Evolutionary conservation across 2,888 invertebrate species (phyloP), one percentile per base, ranked within the genome.

Genomic region (Pinctada fucata): DNA sequence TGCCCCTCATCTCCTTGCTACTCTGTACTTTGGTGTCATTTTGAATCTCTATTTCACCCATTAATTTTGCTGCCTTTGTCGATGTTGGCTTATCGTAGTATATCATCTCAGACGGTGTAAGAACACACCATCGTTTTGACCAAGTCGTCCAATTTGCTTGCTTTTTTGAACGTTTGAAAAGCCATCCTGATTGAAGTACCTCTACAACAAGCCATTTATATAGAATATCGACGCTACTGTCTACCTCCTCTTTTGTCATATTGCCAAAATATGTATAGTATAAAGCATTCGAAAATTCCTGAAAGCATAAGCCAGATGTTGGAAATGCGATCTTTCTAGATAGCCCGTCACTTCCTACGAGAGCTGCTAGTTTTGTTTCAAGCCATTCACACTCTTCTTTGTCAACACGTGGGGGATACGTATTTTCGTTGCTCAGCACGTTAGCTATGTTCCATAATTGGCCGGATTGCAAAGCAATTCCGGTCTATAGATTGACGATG

Each of bases 111-210:
- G 74, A 75, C 8, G 85, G 83, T 0, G 72, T 73, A 66, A 85
- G 71, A 4, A 81, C 76, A 68, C 82, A 81, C 80, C 83, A 83
- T 50, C 82, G 75, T 50, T 79, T 80, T n/a, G 73, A 45, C 84
- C 84, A 84, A n/a, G 78, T 79, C 2, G 85, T 80, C 85, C 85
- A 85, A 70, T 85, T 85, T 6, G 82, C 79, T 52, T 79, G 79
- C 31, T 83, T 82, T 51, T 73, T 72, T 3, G 79, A 80, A 8
- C 85, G 77, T 65, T 81, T 79, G 64, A 79, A 77, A 45, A 84
- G 50, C 81, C 82, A 84, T 3, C 82, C 84, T 13, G 78, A 71
- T 76, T 78, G 80, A 13, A 80, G 64, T n/a, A 85, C 76, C 50
- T 83, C 85, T 67, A 64, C 63, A 6, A 85, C 83, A 10, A 85